Evolutionary conservation across 2,888 invertebrate species (phyloP).

Genomic region (Selenia dentaria): DNA sequence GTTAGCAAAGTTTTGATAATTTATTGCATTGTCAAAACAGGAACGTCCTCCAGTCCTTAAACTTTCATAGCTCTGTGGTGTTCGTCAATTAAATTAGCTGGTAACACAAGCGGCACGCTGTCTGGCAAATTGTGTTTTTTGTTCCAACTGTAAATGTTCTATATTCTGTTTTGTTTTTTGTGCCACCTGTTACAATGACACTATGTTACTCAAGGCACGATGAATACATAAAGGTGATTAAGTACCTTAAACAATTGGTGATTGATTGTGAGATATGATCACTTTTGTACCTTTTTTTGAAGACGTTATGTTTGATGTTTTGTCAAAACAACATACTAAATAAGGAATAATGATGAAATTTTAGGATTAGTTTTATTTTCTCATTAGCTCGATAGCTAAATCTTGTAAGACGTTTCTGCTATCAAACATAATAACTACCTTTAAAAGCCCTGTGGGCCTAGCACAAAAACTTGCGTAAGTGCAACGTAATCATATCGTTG

Average conservation of each 20-base stretch:
- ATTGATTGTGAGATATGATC: conserved; percentile 41
- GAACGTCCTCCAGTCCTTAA: too few relatives aligned
- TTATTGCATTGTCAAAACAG: too few relatives aligned
- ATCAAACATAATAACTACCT: too few relatives aligned
- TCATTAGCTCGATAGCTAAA: too few relatives aligned
- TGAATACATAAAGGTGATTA: conserved; percentile 28
- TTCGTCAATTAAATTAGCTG: conserved; percentile 42
- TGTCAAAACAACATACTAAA: too few relatives aligned
- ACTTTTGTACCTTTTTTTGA: conserved; percentile 34
- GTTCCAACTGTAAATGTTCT: conserved; percentile 43
- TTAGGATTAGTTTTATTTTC: too few relatives aligned
- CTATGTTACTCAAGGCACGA: conserved; percentile 13
- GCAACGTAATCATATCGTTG: too few relatives aligned
- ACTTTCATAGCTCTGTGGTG: conserved; percentile 54
- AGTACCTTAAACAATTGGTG: conserved; percentile 40
- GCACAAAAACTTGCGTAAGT: too few relatives aligned
- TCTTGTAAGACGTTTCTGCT: too few relatives aligned
- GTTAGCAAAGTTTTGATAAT: too few relatives aligned
- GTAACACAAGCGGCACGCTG: conserved; percentile 73
- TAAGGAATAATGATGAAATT: too few relatives aligned
- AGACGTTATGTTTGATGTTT: conserved; percentile 6
- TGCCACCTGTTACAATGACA: conserved; percentile 37
- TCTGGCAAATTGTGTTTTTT: conserved; percentile 60
- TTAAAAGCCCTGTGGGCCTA: too few relatives aligned
- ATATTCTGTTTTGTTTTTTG: conserved; percentile 54